Percentiles rank a stretch among this genome's conserved stretches.
Evolutionary conservation across 1,140 invertebrate genomes (phyloP).

Genomic region (Diuraphis noxia): DNA sequence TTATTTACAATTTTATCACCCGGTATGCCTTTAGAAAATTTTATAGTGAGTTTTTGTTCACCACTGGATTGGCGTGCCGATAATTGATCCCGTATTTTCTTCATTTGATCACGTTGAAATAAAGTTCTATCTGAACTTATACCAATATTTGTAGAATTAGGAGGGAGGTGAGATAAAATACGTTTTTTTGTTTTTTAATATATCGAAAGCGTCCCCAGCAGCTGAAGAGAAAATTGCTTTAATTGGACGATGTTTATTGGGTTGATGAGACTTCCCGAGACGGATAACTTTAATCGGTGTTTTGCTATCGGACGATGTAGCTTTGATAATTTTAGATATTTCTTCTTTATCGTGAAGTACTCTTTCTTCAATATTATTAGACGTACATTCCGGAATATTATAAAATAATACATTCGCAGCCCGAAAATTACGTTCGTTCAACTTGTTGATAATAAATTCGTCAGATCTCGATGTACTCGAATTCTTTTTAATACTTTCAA

Average conservation of each 20-base stretch:
- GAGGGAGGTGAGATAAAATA: not conserved
- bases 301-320: not conserved
- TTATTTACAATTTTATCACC: not conserved
- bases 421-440: not conserved
- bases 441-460: not conserved
- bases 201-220: not conserved
- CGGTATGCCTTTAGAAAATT: not conserved
- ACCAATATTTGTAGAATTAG: not conserved
- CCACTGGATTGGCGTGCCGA: not conserved
- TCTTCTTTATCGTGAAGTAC: not conserved
- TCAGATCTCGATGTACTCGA: not conserved
- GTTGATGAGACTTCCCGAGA: not conserved
- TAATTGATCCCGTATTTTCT: not conserved
- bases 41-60: constrained; percentile 2
- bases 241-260: not conserved
- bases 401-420: not conserved
- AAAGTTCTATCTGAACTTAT: not conserved
- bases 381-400: not conserved
- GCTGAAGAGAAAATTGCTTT: not conserved
- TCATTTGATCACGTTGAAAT: not conserved
- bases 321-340: not conserved
- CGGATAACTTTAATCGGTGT: not conserved
- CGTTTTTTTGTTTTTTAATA: not conserved
- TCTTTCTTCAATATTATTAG: not conserved
- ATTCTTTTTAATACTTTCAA: not conserved